These are phyloP conservation scores for Drosophila mojavensis DNA, from an alignment of 1,140 invertebrate genomes.

Conservation along the genomic window DNA sequence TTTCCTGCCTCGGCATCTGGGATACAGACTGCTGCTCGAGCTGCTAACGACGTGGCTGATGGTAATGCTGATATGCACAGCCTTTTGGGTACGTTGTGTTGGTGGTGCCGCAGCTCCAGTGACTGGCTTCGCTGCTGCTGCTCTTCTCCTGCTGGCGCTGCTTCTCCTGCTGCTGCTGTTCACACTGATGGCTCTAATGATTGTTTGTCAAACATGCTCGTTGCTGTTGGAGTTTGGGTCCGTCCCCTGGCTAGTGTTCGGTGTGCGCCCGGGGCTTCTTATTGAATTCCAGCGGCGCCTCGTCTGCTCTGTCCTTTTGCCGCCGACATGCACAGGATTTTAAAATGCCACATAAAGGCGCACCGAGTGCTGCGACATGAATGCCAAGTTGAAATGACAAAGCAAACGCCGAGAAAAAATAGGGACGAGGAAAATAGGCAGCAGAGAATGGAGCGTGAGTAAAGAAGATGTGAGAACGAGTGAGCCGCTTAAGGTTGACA, in stretches of 20 bases:
- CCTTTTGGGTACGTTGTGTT: slow-evolving; percentile 37
- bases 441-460: slow-evolving; percentile 1
- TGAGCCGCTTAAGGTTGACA: slow-evolving; percentile 71
- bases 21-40: slow-evolving; percentile 34
- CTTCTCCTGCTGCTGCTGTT: slow-evolving; percentile 11
- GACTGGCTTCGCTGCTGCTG: neutral
- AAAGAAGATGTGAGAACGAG: slow-evolving; percentile 30
- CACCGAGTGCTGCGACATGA: slow-evolving; percentile 64
- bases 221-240: slow-evolving; percentile 29
- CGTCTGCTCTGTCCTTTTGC: slow-evolving; percentile 43
- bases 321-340: slow-evolving; percentile 75
- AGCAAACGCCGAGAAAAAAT: slow-evolving; percentile 53
- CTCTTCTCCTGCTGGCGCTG: slow-evolving; percentile 9
- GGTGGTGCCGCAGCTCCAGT: neutral
- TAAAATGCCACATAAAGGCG: slow-evolving; percentile 76
- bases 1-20: slow-evolving; percentile 20
- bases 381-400: slow-evolving; percentile 76
- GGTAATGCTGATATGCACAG: slow-evolving; percentile 63
- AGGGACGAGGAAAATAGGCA: neutral
- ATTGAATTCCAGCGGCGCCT: slow-evolving; percentile 66
- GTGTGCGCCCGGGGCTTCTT: slow-evolving; percentile 47
- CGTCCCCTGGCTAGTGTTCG: slow-evolving; percentile 25
- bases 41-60: slow-evolving; percentile 64
- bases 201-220: slow-evolving; percentile 74
- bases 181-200: slow-evolving; percentile 72